Base-by-base conservation (phyloP, 2,888 invertebrate species). In the Himalopsyche anomala region DNA sequence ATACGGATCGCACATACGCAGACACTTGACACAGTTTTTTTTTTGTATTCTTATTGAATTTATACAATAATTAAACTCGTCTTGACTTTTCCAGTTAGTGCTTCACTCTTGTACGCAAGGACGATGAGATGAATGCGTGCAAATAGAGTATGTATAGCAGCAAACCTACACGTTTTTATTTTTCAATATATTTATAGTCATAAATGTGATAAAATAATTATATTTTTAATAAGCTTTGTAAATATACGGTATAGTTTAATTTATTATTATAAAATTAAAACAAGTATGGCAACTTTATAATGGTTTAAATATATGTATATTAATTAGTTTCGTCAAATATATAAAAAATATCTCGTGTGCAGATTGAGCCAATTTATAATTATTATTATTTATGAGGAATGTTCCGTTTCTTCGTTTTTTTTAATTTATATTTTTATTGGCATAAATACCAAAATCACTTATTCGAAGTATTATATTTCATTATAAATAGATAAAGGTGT, bases 401-500 rank as follows among this genome's bases (percentile, higher is more conserved):
- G 87, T 85, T 87, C 81, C 81, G 86, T 87, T 84, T 82, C 54
- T 85, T 85, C 81, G 84, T 38, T 86, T 69, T 82, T 82, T 55
- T 40, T 17, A 15, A 51, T 51, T 42, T 80, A 80, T 81, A 69
- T 28, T 79, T 83, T 56, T 19, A 83, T 5, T 28, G 62, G 62
- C 19, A 62, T n/a, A 62, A 19, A 19, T 28, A 19, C 62, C 62
- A 8, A 28, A 11, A 19, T 62, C 62, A 62, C 62, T 62, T 62
- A 3, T 62, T 19, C 51, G 51, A 51, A 51, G 51, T 51, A 15
- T 51, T 15, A 3, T 51, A 15, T 51, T 28, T 62, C 28, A 19
- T 19, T 62, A 19, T 11, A 62, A 62, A 38, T 74, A 11, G 38
- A 38, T 74, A 12, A 28, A 38, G 12, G 12, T 74, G 38, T 74